These are phyloP conservation scores for Macrocentrus cingulum DNA, from an alignment of 1,140 invertebrate genomes.

Conservation along the genomic window DNA sequence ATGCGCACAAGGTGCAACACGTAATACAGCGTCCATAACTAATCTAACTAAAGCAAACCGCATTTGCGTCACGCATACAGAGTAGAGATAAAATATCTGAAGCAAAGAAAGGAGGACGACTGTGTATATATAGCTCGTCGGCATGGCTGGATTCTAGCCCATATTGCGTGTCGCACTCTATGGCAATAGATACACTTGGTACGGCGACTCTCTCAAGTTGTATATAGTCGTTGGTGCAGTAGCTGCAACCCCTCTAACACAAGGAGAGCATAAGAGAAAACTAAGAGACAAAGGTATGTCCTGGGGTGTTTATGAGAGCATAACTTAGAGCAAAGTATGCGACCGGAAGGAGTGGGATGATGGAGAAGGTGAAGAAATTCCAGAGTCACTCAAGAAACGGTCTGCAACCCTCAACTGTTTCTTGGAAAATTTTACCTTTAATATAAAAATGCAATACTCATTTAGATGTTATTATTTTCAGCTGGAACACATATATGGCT, in stretches of 20 bases:
- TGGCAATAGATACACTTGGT: slow-evolving; percentile 37
- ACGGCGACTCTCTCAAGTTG: not conserved
- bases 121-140: not conserved
- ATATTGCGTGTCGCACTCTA: slow-evolving; percentile 18
- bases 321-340: slow-evolving; percentile 46
- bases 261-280: not conserved
- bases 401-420: slow-evolving; percentile 3
- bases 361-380: slow-evolving; percentile 12
- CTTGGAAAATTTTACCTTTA: not conserved
- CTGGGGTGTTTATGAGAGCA: slow-evolving; percentile 44
- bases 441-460: too few relatives aligned
- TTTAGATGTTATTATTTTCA: too few relatives aligned
- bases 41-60: slow-evolving; percentile 17
- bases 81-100: slow-evolving; percentile 16
- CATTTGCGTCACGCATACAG: slow-evolving; percentile 12
- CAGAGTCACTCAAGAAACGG: slow-evolving; percentile 12
- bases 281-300: slow-evolving; percentile 35
- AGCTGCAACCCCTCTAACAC: too few relatives aligned
- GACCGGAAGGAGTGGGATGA: slow-evolving; percentile 27
- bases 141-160: not conserved
- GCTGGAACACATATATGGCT: too few relatives aligned
- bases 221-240: too few relatives aligned
- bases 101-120: slow-evolving; percentile 9
- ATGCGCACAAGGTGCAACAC: slow-evolving; percentile 21
- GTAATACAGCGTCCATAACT: slow-evolving; percentile 19